Evolutionary conservation across 1,140 invertebrate species (phyloP), one percentile per base, ranked within the genome.

Genomic region (Zaprionus africanus): DNA sequence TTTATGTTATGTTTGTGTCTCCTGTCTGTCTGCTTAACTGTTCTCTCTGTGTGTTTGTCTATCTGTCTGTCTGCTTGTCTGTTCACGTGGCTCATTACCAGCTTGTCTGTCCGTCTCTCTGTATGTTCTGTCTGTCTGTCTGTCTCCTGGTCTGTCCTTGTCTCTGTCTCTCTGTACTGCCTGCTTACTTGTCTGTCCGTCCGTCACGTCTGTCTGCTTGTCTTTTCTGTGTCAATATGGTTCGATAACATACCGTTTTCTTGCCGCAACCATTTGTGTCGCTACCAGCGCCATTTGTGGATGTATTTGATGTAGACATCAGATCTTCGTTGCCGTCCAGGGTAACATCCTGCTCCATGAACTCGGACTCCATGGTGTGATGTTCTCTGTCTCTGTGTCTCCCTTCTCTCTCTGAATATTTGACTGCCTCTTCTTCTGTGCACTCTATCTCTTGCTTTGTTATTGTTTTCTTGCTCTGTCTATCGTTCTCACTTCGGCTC

Each of bases 241-340:
- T 36, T 70, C 17, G 24, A 7, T 62, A 17, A 81, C 85, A 79
- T 34, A 88, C 84, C 85, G 81, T 64, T 84, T 85, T 88, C 68
- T 76, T 88, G 61, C 64, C 69, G 67, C 78, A 90, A 51, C 84
- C 81, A 65, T 88, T 88, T 72, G 78, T 38, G 65, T 88, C 81
- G 63, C 68, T 49, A 51, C 11, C 70, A 74, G 41, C 81, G 31
- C 78, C 78, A 79, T 90, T 90, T 62, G 85, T 73, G 64, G 81
- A 84, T 71, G 85, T 79, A 49, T 78, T 77, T 54, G 84, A 87
- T 68, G 85, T 87, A 36, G 84, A 84, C 84, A 87, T 87, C 46
- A 81, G 70, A 74, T 88, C 85, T 61, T 88, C 85, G 65, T 46
- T 71, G 65, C 63, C 74, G 53, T 79, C 78, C 51, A 76, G 70